Evolutionary conservation across 2,797 vertebrate species (phyloP), one percentile per base, ranked within the genome.

Genomic region (Momotus momota): DNA sequence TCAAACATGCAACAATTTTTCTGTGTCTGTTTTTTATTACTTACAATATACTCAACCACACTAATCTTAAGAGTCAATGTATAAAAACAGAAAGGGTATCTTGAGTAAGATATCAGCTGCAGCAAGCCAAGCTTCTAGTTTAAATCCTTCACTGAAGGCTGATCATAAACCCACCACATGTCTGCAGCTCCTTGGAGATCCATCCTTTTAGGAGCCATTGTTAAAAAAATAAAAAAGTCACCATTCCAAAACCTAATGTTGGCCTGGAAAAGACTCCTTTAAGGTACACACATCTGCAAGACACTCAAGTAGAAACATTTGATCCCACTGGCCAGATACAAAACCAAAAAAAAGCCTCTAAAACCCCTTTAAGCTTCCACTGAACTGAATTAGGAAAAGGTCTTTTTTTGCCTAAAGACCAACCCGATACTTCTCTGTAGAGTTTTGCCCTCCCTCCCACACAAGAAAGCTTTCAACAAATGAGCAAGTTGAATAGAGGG

Each of bases 1-100:
- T 21, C 72, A 93, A 96, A 93, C 92, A 77, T 94, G 85, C 90
- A 86, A 96, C 87, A 73, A 73, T 94, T 96, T 91, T 94, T 85
- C 77, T 90, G 61, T 21, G 62, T 82, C 88, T 92, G 93, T 81
- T 90, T 93, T 93, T 60, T 81, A 84, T 95, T 94, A 90, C 57
- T 91, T 86, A 86, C 66, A 82, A 45, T 86, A 78, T 49, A 87
- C 22, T 77, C 48, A 81, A 70, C 67, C 66, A 58, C 65, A 87
- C 78, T 79, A 72, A 92, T 66, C 93, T 71, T 40, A 45, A 35
- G 17, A 86, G 78, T 65, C 29, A 73, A 4, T 12, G 48, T 52
- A 22, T 52, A 81, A 67, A 77, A 69, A 1, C 40, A 86, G 74
- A 90, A 83, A 29, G 54, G 58, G 79, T 69, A 45, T 33, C 72